A percentile compares a stretch with the other conserved stretches of the same genome.
Conservation (phyloP, 2,888 invertebrate genomes). For the Drosophila kanekoi region DNA sequence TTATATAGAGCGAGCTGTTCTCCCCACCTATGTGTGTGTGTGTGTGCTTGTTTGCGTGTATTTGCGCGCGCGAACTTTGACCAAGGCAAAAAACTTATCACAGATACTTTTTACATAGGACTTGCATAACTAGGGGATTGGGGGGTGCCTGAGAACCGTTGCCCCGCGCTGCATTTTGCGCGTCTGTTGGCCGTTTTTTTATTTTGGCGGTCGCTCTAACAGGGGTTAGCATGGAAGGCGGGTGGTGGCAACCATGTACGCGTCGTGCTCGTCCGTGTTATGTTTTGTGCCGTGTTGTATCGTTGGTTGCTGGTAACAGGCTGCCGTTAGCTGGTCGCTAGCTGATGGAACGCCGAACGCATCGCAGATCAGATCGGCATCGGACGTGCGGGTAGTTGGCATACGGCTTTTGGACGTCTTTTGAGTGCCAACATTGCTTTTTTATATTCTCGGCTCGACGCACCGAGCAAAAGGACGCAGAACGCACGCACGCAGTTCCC, state of each 20-base stretch:
- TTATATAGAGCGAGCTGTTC: slow-evolving; percentile 37
- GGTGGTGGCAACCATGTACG: slow-evolving; percentile 44
- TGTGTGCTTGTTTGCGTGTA: slow-evolving; percentile 11
- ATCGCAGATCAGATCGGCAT: slow-evolving; percentile 82
- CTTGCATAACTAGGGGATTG: slow-evolving; percentile 10
- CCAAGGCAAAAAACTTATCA: slow-evolving; percentile 75
- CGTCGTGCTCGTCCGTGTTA: slow-evolving; percentile 51
- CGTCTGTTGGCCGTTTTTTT: slow-evolving; percentile 47
- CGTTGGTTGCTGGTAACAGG: slow-evolving; percentile 47
- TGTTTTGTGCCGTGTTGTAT: slow-evolving; percentile 51
- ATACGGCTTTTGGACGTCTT: slow-evolving; percentile 84
- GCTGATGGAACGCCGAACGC: slow-evolving; percentile 82
- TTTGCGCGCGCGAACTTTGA: slow-evolving; percentile 75
- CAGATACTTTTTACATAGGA: slow-evolving; percentile 67
- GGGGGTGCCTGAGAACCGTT: slow-evolving; percentile 22
- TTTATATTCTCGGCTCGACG: slow-evolving; percentile 83
- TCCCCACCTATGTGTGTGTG: slow-evolving; percentile 15
- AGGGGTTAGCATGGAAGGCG: slow-evolving; percentile 15
- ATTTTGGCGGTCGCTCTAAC: slow-evolving; percentile 61
- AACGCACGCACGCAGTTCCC: slow-evolving; percentile 49
- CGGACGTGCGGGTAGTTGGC: slow-evolving; percentile 83
- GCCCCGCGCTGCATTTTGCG: slow-evolving; percentile 72
- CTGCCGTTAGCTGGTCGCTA: slow-evolving; percentile 56
- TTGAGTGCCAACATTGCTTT: slow-evolving; percentile 84
- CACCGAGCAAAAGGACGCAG: slow-evolving; percentile 70